Evolutionary conservation across 2,113 vertebrate genomes (phyloP), one percentile per base, ranked within the genome.

Genomic region (Microcebus murinus): DNA sequence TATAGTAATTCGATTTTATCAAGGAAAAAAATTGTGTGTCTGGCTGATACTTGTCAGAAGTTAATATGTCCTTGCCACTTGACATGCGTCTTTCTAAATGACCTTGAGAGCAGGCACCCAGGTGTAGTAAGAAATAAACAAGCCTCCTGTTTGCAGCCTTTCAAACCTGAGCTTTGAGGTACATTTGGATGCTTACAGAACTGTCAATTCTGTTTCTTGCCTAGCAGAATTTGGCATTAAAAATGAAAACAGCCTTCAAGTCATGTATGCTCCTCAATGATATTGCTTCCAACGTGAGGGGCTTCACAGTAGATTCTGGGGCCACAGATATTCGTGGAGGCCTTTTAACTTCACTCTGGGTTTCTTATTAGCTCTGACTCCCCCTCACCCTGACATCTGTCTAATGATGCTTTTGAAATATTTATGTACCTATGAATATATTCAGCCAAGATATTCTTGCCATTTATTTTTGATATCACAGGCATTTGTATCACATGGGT

Each of bases 91-190:
- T 87, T 97, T 77, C 63, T 65, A 15, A 91, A 90, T 95, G 97
- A 96, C 96, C 96, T 97, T 96, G 95, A 95, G 81, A 93, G 63
- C 87, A 95, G 39, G 84, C 57, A 94, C 63, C 15, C 45, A 92
- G 90, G 80, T 79, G 9, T 83, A 84, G 39, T 67, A 93, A 71
- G 71, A 97, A 94, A 71, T 76, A 97, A 96, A 87, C 45, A 96
- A 85, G 48, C 21, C 45, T 50, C n/a, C 74, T 34, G 87, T 74
- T 71, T 57, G 29, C 27, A 90, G 84, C 27, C 39, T 81, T 98
- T 92, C 48, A 90, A 89, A 67, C 36, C 34, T 97, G 50, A 81
- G 65, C 52, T 90, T 94, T 92, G 57, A 81, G 21, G 76, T 42
- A 48, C 59, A 96, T 87, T 90, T 63, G 52, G 25, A 85, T 95